Percentiles rank a stretch among this genome's conserved stretches.
phyloP scores from a whole-genome alignment of 2,888 invertebrate species.

The Polia nebulosa region DNA sequence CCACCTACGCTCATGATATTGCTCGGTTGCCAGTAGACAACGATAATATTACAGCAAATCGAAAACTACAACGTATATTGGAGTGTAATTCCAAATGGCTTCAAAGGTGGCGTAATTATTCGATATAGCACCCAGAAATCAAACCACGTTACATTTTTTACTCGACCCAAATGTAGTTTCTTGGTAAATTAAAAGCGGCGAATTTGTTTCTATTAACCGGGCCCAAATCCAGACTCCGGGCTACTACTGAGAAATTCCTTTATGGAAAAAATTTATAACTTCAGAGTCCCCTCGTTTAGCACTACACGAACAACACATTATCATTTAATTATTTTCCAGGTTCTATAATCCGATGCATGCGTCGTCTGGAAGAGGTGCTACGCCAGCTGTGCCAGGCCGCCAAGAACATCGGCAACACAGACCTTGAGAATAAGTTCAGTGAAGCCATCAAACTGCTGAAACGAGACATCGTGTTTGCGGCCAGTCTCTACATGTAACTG shows the following conservation, averaged over 20 bases:
- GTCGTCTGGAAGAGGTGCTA: constrained; percentile 98
- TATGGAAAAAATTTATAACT: neutral
- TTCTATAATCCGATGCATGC: constrained; percentile 96
- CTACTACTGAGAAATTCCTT: neutral
- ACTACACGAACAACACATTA: neutral
- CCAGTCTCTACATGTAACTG: constrained; percentile 95
- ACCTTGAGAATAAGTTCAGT: constrained; percentile 98
- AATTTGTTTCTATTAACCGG: no score
- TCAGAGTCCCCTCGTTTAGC: no score
- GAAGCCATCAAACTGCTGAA: constrained; percentile 98
- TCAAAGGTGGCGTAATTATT: no score
- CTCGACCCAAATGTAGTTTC: neutral
- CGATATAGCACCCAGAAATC: no score
- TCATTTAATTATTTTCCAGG: constrained; percentile 73
- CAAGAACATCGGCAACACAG: constrained; percentile 98
- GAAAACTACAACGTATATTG: no score
- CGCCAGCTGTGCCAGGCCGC: constrained; percentile 99
- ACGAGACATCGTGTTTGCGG: constrained; percentile 99
- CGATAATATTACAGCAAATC: no score
- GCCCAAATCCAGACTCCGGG: neutral
- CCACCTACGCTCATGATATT: no score
- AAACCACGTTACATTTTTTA: no score
- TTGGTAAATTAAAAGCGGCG: neutral
- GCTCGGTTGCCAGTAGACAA: no score
- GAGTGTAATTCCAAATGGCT: no score